Conservation (phyloP, 1,140 invertebrate genomes). For the Onthophagus taurus region DNA sequence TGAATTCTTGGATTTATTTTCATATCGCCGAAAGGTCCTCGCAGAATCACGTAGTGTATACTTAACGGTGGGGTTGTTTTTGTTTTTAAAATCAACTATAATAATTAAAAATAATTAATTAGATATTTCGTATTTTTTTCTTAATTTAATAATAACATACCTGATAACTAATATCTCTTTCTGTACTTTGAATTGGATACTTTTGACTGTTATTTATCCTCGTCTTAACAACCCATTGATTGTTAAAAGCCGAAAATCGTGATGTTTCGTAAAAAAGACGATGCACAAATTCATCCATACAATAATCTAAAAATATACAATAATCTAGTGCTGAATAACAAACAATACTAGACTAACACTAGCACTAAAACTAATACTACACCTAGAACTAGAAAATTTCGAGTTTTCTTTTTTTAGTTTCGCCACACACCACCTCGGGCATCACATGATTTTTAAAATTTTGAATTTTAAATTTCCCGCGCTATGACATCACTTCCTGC, state of each 20-base stretch:
- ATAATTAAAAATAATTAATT: not conserved
- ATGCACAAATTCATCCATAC: constrained; percentile 90
- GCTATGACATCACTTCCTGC: too few relatives aligned
- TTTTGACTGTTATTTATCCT: constrained; percentile 83
- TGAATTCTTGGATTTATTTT: constrained; percentile 70
- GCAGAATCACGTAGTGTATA: constrained; percentile 74
- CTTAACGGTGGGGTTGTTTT: constrained; percentile 58
- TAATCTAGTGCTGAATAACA: too few relatives aligned
- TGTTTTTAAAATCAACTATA: constrained; percentile 65
- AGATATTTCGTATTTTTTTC: not conserved
- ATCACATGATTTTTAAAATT: too few relatives aligned
- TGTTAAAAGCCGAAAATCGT: constrained; percentile 83
- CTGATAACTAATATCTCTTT: constrained; percentile 81
- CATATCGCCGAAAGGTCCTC: constrained; percentile 85
- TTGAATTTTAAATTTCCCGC: too few relatives aligned
- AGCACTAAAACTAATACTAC: too few relatives aligned
- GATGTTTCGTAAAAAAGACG: constrained; percentile 91
- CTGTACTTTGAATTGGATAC: constrained; percentile 80
- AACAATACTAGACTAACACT: too few relatives aligned
- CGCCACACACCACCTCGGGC: too few relatives aligned
- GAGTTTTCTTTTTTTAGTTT: too few relatives aligned
- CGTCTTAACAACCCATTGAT: constrained; percentile 92
- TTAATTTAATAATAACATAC: constrained; percentile 38
- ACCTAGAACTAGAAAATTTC: too few relatives aligned
- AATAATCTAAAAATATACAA: too few relatives aligned